A percentile compares a stretch with the other conserved stretches of the same genome.
phyloP scores from a whole-genome alignment of 2,113 vertebrate species.

The Hemiscyllium ocellatum region DNA sequence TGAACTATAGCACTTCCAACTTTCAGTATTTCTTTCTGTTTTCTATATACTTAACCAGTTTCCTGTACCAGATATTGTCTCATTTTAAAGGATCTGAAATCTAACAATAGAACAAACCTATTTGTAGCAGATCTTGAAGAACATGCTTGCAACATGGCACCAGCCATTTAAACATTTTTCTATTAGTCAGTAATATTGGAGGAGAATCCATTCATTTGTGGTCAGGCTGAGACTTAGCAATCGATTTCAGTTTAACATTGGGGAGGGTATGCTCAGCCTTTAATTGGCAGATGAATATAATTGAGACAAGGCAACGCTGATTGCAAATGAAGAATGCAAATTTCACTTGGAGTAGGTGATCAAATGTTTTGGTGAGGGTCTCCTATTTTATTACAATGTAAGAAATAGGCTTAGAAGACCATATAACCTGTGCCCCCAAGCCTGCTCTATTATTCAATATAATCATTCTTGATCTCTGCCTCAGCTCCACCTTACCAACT shows the following conservation, averaged over 20 bases:
- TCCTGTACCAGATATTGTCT: not conserved
- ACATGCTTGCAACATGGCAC: not conserved
- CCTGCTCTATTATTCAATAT: too few relatives aligned
- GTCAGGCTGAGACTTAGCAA: not conserved
- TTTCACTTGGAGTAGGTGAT: not conserved
- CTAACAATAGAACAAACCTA: not conserved
- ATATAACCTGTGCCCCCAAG: too few relatives aligned
- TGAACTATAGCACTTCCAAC: not conserved
- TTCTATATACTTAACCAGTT: not conserved
- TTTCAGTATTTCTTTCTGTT: not conserved
- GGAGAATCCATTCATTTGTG: not conserved
- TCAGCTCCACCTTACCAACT: too few relatives aligned
- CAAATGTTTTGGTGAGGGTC: not conserved
- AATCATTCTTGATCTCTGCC: too few relatives aligned
- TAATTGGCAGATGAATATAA: too few relatives aligned
- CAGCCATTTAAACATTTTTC: not conserved
- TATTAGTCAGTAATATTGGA: not conserved
- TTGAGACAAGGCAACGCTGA: too few relatives aligned
- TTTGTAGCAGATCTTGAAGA: not conserved
- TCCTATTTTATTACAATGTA: not conserved
- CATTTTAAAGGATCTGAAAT: not conserved
- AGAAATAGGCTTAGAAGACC: too few relatives aligned
- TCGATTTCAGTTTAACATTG: too few relatives aligned
- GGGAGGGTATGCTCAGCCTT: too few relatives aligned
- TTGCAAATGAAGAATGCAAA: not conserved